These are phyloP conservation scores for Anthophora plumipes DNA, from an alignment of 2,888 invertebrate species.

Conservation along the genomic window DNA sequence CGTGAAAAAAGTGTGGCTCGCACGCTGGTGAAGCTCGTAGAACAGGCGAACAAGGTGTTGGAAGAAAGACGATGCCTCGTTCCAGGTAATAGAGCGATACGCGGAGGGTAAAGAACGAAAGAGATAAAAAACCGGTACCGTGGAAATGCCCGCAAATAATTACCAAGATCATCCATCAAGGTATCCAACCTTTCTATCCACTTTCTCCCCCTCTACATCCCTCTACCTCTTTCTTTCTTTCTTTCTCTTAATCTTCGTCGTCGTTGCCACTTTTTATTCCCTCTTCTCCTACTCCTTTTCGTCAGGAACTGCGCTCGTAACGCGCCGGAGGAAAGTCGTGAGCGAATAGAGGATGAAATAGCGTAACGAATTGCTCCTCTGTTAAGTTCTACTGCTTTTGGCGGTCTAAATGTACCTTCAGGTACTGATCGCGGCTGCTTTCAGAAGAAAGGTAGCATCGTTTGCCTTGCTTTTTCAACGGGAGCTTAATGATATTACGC, in stretches of 20 bases:
- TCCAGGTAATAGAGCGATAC: slow-evolving; percentile 28
- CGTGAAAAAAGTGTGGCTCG: slow-evolving; percentile 36
- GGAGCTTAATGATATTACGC: not conserved
- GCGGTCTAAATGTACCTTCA: not conserved
- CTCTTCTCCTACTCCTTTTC: slow-evolving; percentile 12
- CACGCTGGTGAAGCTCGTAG: not conserved
- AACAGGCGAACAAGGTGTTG: slow-evolving; percentile 14
- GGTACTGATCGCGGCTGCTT: not conserved
- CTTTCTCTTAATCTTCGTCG: slow-evolving; percentile 49
- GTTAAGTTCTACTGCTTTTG: slow-evolving; percentile 8
- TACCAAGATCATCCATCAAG: slow-evolving; percentile 75
- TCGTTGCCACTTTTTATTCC: slow-evolving; percentile 38
- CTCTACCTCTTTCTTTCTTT: not conserved
- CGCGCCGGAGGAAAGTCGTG: not conserved
- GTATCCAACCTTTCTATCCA: slow-evolving; percentile 28
- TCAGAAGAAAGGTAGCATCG: not conserved
- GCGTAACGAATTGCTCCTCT: slow-evolving; percentile 55
- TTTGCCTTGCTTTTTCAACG: not conserved
- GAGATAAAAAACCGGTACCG: slow-evolving; percentile 33
- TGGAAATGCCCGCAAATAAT: slow-evolving; percentile 73
- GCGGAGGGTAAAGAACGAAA: slow-evolving; percentile 13
- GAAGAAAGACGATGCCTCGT: slow-evolving; percentile 41
- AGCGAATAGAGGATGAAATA: slow-evolving; percentile 38
- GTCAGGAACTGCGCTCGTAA: not conserved
- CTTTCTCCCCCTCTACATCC: not conserved